Evolutionary conservation across 2,888 invertebrate species (phyloP).

Genomic region (Calameuta pallipes): DNA sequence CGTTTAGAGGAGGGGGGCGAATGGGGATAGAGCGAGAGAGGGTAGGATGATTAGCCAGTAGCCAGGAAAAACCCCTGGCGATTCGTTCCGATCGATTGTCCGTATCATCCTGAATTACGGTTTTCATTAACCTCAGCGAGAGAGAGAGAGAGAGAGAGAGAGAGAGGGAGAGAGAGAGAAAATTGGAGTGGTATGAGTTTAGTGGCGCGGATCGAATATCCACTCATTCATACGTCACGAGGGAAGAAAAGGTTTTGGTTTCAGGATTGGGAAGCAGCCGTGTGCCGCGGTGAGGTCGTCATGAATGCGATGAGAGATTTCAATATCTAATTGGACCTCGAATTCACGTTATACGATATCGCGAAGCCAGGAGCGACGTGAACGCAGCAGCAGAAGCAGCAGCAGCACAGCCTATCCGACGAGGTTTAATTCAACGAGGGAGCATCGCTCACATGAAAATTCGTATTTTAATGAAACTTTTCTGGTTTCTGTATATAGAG

Average conservation of each 20-base stretch:
- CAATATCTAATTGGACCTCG: slow-evolving; percentile 5
- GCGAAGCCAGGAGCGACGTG: background rate
- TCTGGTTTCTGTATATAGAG: no score
- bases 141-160: background rate
- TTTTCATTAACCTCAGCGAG: slow-evolving; percentile 53
- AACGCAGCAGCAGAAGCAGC: no score
- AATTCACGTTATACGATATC: background rate
- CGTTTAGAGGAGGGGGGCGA: no score
- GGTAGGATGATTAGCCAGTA: slow-evolving; percentile 46
- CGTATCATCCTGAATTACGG: slow-evolving; percentile 52
- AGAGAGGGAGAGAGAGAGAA: background rate
- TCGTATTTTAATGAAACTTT: no score
- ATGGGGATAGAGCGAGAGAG: no score
- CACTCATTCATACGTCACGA: background rate
- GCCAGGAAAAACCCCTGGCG: slow-evolving; percentile 48
- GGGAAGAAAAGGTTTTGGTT: slow-evolving; percentile 1
- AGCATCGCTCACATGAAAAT: background rate
- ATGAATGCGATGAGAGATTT: slow-evolving; percentile 2
- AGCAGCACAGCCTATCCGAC: no score
- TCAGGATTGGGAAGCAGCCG: background rate
- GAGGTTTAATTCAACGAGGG: background rate
- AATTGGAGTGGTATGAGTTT: background rate
- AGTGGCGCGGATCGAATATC: no score
- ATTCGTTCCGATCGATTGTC: slow-evolving; percentile 49
- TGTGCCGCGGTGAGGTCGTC: background rate